Conservation (phyloP, 2,888 invertebrate genomes). For the Apodemia hepburni region DNA sequence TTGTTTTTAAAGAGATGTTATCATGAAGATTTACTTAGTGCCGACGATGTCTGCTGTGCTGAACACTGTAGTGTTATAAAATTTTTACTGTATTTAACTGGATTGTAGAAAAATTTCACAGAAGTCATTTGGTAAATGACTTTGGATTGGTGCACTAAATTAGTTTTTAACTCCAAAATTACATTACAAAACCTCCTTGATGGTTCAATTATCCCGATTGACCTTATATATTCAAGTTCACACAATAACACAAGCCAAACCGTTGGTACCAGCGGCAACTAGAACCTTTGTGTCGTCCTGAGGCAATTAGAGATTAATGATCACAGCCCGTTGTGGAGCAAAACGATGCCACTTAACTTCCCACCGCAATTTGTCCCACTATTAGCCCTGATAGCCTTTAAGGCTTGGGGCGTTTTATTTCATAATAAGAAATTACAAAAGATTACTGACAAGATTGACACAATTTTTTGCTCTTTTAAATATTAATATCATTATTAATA, state of each 20-base stretch:
- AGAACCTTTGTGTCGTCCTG: not conserved
- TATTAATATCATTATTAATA: no score
- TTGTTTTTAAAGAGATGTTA: no score
- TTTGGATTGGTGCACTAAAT: no score
- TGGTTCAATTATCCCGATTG: not conserved
- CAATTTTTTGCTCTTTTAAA: not conserved
- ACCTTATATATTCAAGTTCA: not conserved
- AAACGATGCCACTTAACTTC: constrained; percentile 3
- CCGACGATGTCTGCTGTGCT: no score
- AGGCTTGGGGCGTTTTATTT: not conserved
- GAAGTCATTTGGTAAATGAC: no score
- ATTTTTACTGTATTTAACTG: no score
- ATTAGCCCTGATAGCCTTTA: constrained; percentile 1
- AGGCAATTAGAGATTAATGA: constrained; percentile 3
- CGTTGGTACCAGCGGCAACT: not conserved
- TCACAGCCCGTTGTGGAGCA: constrained; percentile 1
- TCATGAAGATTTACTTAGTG: no score
- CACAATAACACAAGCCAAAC: not conserved
- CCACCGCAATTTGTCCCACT: constrained; percentile 3
- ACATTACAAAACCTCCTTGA: not conserved
- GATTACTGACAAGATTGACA: not conserved
- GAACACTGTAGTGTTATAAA: no score
- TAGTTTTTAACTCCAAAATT: not conserved
- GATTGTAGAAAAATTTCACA: no score
- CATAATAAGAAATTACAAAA: not conserved